Evolutionary conservation across 1,140 invertebrate species (phyloP).

Genomic region (Ctenoplectra terminalis): DNA sequence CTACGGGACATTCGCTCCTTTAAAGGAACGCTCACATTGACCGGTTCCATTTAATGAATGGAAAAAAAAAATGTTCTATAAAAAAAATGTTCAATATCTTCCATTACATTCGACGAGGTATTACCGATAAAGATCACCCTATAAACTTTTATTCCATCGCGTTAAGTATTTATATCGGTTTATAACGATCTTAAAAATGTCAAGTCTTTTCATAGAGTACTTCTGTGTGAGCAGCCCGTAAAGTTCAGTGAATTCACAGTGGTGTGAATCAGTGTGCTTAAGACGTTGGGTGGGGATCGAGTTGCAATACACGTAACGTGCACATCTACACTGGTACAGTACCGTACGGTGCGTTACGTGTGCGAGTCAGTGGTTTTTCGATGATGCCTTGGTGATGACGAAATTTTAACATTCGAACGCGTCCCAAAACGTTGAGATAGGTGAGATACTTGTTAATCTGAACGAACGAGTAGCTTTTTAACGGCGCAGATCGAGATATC

Average conservation of each 20-base stretch:
- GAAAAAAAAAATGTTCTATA: neutral
- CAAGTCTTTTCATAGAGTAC: neutral
- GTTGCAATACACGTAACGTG: conserved; percentile 41
- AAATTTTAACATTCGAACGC: conserved; percentile 47
- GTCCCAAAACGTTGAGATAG: conserved; percentile 60
- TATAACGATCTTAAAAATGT: neutral
- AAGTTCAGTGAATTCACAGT: conserved; percentile 6
- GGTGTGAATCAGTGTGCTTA: conserved; percentile 38
- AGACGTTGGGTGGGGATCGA: conserved; percentile 8
- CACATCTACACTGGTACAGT: conserved; percentile 59
- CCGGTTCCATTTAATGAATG: neutral
- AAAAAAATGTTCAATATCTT: no score
- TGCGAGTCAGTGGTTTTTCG: conserved; percentile 71
- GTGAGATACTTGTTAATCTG: conserved; percentile 48
- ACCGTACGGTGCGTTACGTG: conserved; percentile 66
- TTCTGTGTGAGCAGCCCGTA: neutral
- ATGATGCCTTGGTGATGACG: conserved; percentile 72
- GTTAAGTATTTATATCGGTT: neutral
- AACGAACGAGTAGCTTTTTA: neutral
- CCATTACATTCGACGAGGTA: neutral
- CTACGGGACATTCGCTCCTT: neutral
- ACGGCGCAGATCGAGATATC: neutral
- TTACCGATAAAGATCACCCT: neutral
- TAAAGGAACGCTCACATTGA: conserved; percentile 38
- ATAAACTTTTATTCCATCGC: neutral